Base-by-base conservation (phyloP, 2,888 invertebrate species). In the Idaea straminata region DNA sequence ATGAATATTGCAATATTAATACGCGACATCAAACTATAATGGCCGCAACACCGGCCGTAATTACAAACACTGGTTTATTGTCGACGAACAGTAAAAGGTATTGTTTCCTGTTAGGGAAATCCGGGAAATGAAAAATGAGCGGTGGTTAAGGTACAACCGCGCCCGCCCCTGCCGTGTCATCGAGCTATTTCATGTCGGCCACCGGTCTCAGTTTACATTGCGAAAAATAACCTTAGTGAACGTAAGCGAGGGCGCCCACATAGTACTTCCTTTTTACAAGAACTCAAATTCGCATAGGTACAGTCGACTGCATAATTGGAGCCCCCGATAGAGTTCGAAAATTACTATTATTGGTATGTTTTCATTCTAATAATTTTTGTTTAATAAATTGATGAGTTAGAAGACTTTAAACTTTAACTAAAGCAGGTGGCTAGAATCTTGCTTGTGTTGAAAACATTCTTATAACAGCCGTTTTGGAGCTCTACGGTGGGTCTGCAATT, bases 121-220 rank as follows among this genome's bases (percentile, higher is more conserved):
- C 74, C 68, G 67, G 57, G 71, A 68, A 71, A 74, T 76, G 77
- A 78, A 79, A 78, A 77, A 79, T 70, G 75, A 76, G 72, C 71
- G 69, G 71, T 16, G 25, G 59, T 59, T 34, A 34, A 16, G 25
- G 59, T 10, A 34, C 25, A 4, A 15, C 57, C 35, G 35, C 34
- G n/a, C 16, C 15, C n/a, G 61, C 38, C 13, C 61, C 15, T 15
- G 13, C 6, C 15, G 58, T 15, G 58, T 58, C 16, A 58, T 16
- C 13, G 47, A 47, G 47, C 47, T 13, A 47, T 13, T 47, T 10
- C 58, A 36, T 36, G 15, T 5, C 58, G 58, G 58, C 59, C 34
- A 13, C 13, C 59, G 59, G 59, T 16, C 59, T 6, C 15, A 15
- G 7, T 47, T 47, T 47, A 47, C 47, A 10, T 47, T 47, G 47